phyloP scores from a whole-genome alignment of 1,140 invertebrate species.

The Drosophila leontia region DNA sequence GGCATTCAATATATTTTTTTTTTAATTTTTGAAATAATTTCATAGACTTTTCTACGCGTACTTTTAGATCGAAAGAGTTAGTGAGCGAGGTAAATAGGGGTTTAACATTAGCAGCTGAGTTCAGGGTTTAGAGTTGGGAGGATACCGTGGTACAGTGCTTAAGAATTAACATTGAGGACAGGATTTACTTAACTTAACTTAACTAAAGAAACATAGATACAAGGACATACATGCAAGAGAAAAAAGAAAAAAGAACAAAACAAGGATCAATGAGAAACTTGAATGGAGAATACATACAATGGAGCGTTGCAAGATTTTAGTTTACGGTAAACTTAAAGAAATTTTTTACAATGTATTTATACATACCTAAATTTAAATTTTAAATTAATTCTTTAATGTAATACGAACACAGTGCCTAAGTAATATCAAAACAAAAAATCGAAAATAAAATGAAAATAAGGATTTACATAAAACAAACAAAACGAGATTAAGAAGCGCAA shows the following conservation, averaged over 20 bases:
- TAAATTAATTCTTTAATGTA: slow-evolving; percentile 85
- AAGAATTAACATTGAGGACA: slow-evolving; percentile 50
- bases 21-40: slow-evolving; percentile 41
- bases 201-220: slow-evolving; percentile 45
- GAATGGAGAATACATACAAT: slow-evolving; percentile 64
- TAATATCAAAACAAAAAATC: slow-evolving; percentile 82
- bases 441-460: slow-evolving; percentile 60
- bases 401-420: slow-evolving; percentile 85
- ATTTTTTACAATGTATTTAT: slow-evolving; percentile 84
- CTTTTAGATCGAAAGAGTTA: slow-evolving; percentile 56
- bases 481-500: slow-evolving; percentile 72
- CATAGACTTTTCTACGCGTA: slow-evolving; percentile 70
- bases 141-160: slow-evolving; percentile 53
- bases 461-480: slow-evolving; percentile 53
- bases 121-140: slow-evolving; percentile 17
- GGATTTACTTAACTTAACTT: slow-evolving; percentile 49
- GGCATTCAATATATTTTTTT: slow-evolving; percentile 14
- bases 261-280: slow-evolving; percentile 36
- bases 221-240: slow-evolving; percentile 43
- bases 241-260: slow-evolving; percentile 18
- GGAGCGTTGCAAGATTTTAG: slow-evolving; percentile 79
- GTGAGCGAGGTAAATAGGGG: slow-evolving; percentile 30
- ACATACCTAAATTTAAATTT: slow-evolving; percentile 84
- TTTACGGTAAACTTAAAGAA: slow-evolving; percentile 83
- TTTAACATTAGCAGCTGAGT: slow-evolving; percentile 58